These are phyloP conservation scores for Paramuricea clavata DNA, from an alignment of 92 coral and sea anemone genomes.

Conservation along the genomic window DNA sequence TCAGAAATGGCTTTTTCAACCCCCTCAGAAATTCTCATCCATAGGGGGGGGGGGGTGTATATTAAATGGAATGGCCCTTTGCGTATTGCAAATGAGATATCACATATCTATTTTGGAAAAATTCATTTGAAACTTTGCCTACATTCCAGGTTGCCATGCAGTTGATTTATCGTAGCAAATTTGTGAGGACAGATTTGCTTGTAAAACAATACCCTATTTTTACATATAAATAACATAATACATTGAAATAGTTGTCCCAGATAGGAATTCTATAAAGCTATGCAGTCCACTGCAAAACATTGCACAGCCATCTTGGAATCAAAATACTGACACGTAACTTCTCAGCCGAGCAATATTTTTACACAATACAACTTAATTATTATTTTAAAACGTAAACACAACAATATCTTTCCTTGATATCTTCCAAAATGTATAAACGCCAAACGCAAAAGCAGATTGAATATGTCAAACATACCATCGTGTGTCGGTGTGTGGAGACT, in stretches of 20 bases:
- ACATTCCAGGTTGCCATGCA: not conserved
- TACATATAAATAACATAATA: not conserved
- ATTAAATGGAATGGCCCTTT: no score
- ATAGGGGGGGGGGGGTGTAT: no score
- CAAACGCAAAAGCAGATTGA: not conserved
- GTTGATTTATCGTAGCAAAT: not conserved
- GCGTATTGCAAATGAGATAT: no score
- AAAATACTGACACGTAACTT: not conserved
- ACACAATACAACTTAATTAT: not conserved
- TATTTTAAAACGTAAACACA: not conserved
- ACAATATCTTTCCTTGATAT: not conserved
- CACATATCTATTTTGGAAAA: no score
- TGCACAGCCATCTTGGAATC: not conserved
- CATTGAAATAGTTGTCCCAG: not conserved
- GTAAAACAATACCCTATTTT: not conserved
- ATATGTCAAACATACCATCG: slow-evolving; percentile 5
- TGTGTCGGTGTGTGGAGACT: not conserved
- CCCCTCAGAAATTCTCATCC: no score
- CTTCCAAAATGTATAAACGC: not conserved
- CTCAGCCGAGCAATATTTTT: not conserved
- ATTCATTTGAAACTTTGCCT: no score
- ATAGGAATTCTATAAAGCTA: not conserved
- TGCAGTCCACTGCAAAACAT: not conserved
- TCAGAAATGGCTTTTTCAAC: no score
- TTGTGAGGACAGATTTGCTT: not conserved